These are phyloP conservation scores for Pycnomerus fuliginosus DNA, from an alignment of 2,888 invertebrate species.

Conservation along the genomic window DNA sequence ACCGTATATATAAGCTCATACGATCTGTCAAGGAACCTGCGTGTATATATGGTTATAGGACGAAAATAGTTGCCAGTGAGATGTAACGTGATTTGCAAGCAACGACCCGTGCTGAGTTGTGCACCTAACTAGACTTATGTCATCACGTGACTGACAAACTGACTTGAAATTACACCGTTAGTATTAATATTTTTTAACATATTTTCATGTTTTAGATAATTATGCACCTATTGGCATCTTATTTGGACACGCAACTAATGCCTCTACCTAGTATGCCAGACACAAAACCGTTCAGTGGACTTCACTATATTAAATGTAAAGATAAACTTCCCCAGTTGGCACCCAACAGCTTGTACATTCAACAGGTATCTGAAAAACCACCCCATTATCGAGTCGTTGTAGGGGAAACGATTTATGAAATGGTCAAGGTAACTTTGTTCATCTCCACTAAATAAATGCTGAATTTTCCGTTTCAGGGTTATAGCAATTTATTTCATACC, in stretches of 20 bases:
- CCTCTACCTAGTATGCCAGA: slow-evolving; percentile 66
- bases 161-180: too few relatives aligned
- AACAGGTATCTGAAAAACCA: slow-evolving; percentile 63
- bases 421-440: slow-evolving; percentile 59
- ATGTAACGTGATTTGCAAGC: background rate
- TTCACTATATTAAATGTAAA: slow-evolving; percentile 52
- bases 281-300: slow-evolving; percentile 64
- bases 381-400: slow-evolving; percentile 71
- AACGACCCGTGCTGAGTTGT: too few relatives aligned
- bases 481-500: slow-evolving; percentile 87
- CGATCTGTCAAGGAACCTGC: too few relatives aligned
- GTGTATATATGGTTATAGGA: too few relatives aligned
- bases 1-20: too few relatives aligned
- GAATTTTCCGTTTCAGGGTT: slow-evolving; percentile 60
- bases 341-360: slow-evolving; percentile 60
- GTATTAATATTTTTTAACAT: background rate
- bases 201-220: slow-evolving; percentile 61
- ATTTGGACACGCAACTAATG: slow-evolving; percentile 80
- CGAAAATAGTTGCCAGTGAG: too few relatives aligned
- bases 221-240: slow-evolving; percentile 81
- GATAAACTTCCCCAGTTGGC: slow-evolving; percentile 52
- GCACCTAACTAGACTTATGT: too few relatives aligned
- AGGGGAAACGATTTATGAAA: slow-evolving; percentile 66
- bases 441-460: slow-evolving; percentile 3
- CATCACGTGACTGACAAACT: too few relatives aligned